Conservation (phyloP, 1,140 invertebrate species). For the Drosophila simulans region DNA sequence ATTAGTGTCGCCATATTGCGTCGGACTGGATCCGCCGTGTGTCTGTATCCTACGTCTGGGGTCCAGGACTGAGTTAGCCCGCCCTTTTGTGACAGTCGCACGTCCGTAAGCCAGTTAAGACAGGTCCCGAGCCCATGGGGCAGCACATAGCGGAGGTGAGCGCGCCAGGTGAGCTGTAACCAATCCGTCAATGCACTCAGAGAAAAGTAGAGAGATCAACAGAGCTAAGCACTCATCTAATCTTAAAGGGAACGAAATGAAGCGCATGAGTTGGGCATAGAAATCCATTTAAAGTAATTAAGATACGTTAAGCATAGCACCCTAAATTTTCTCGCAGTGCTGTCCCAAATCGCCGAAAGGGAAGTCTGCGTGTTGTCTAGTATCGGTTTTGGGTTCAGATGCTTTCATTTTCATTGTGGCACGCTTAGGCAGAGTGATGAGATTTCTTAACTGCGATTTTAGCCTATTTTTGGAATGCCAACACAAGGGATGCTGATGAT, state of each 20-base stretch:
- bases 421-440: slow-evolving; percentile 37
- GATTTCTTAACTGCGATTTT: slow-evolving; percentile 47
- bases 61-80: not conserved
- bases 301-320: too few species aligned
- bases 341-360: slow-evolving; percentile 6
- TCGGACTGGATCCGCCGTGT: slow-evolving; percentile 19
- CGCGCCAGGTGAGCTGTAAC: slow-evolving; percentile 29
- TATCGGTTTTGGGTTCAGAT: slow-evolving; percentile 28
- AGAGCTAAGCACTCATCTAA: too few species aligned
- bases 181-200: slow-evolving; percentile 16
- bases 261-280: too few species aligned
- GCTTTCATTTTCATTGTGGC: slow-evolving; percentile 35
- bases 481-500: not conserved
- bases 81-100: slow-evolving; percentile 22
- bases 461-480: slow-evolving; percentile 39
- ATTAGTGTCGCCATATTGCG: slow-evolving; percentile 59
- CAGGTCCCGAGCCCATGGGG: slow-evolving; percentile 26
- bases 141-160: slow-evolving; percentile 1
- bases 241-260: not conserved
- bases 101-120: slow-evolving; percentile 50
- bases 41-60: slow-evolving; percentile 15
- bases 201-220: not conserved
- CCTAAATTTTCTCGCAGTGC: slow-evolving; percentile 24
- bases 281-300: too few species aligned
- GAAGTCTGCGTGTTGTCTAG: slow-evolving; percentile 45